Evolutionary conservation across 2,888 invertebrate genomes (phyloP).

Genomic region (Stenchaetothrips biformis): DNA sequence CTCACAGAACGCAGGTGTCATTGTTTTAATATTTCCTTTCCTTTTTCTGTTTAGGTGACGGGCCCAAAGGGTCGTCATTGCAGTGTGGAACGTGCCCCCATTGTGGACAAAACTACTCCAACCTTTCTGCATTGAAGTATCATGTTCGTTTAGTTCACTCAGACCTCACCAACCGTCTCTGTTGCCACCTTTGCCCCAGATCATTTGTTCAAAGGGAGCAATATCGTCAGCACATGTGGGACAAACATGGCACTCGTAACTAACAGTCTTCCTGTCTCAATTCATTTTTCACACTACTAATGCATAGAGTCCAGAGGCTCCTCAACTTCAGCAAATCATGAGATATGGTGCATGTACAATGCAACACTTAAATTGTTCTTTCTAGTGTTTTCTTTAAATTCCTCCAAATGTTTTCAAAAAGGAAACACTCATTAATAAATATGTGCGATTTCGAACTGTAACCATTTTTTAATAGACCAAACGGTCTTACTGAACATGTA

Average conservation of each 20-base stretch:
- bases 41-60: not conserved
- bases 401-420: no score
- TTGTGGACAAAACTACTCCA: conserved; percentile 63
- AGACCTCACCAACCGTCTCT: conserved; percentile 61
- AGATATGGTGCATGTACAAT: no score
- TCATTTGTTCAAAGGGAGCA: conserved; percentile 64
- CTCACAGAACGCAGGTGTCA: not conserved
- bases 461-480: no score
- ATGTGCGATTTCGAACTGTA: not conserved
- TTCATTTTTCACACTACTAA: not conserved
- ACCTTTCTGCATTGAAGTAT: conserved; percentile 65
- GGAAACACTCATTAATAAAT: not conserved
- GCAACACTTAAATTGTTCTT: no score
- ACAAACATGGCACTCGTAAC: conserved; percentile 48
- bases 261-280: not conserved
- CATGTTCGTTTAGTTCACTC: conserved; percentile 65
- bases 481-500: no score
- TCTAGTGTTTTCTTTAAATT: no score
- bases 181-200: conserved; percentile 64
- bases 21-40: not conserved
- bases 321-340: no score
- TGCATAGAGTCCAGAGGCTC: no score
- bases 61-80: not conserved
- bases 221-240: conserved; percentile 65
- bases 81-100: conserved; percentile 53